These are phyloP conservation scores for Arizona elegans DNA, from an alignment of 2,113 vertebrate species.

Conservation along the genomic window DNA sequence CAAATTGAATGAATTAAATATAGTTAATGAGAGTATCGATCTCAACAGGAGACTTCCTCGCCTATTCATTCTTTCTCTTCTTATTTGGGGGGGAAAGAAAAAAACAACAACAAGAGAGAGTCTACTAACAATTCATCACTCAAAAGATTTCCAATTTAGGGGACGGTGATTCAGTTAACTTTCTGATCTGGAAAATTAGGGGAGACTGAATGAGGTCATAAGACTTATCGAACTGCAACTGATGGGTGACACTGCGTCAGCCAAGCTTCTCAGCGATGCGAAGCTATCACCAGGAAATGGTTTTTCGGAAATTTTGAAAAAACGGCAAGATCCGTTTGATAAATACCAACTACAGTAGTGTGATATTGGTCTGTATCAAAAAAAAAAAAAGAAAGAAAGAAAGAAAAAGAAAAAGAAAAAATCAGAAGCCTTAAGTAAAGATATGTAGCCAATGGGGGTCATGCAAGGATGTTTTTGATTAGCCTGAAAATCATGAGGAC, in stretches of 20 bases:
- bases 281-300: constrained; percentile 19
- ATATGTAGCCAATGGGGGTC: background rate
- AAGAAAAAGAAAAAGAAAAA: too few species aligned
- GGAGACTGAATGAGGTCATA: constrained; percentile 48
- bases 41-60: constrained; percentile 3
- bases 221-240: constrained; percentile 18
- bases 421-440: background rate
- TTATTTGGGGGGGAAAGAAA: constrained; percentile 82
- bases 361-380: background rate
- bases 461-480: background rate
- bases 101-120: constrained; percentile 65
- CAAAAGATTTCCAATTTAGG: constrained; percentile 74
- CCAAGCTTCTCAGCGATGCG: background rate
- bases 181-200: constrained; percentile 85
- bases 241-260: constrained; percentile 13
- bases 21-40: constrained; percentile 51
- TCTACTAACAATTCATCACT: constrained; percentile 78
- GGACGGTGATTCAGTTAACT: constrained; percentile 74
- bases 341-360: too few species aligned
- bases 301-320: constrained; percentile 29
- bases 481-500: too few species aligned
- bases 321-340: background rate
- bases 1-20: constrained; percentile 36
- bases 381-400: background rate
- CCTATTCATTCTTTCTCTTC: constrained; percentile 42